Base-by-base conservation (phyloP, 2,113 vertebrate species). In the Tragelaphus buxtoni region DNA sequence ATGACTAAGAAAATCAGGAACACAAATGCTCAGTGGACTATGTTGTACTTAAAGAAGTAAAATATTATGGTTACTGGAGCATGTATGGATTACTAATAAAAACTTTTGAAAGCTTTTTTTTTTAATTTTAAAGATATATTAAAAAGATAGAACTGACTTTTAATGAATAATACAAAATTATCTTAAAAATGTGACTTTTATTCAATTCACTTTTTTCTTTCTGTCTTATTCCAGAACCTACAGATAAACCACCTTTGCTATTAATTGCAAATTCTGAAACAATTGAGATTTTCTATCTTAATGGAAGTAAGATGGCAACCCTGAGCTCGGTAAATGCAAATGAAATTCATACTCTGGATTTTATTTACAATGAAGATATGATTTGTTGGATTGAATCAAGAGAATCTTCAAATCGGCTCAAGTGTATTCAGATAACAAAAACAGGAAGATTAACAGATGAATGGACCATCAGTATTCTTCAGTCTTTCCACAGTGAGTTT, bases 381-480 rank as follows among this genome's bases (percentile, higher is more conserved):
- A 96, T 99, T 39, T 99, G 99, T 97, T 99, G 99, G 99, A 98
- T 99, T n/a, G 98, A 99, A 96, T 98, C 99, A 3, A 98, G 98
- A 49, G 99, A 99, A 17, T 98, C 99, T 97, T 98, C 99, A 69
- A 99, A 99, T 86, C 99, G 99, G 86, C 98, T 99, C 49, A 99
- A 97, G 97, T 99, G 99, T 24, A 98, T 98, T 89, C 99, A 98
- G 97, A 98, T 99, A 61, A 99, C 98, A 90, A 99, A 98, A 98
- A 97, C 99, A 87, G 99, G 99, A 39, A 96, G 96, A 51, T 98
- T 99, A 93, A 98, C 98, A 9, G 99, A 99, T 89, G 99, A 99
- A 92, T 98, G 98, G 98, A 98, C 98, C 93, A 98, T 99, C 91
- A 99, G 96, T 97, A 97, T 99, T 14, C 98, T 99, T 83, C 99